Evolutionary conservation across 2,888 invertebrate species (phyloP), one percentile per base, ranked within the genome.

Genomic region (Mylabris sibirica): DNA sequence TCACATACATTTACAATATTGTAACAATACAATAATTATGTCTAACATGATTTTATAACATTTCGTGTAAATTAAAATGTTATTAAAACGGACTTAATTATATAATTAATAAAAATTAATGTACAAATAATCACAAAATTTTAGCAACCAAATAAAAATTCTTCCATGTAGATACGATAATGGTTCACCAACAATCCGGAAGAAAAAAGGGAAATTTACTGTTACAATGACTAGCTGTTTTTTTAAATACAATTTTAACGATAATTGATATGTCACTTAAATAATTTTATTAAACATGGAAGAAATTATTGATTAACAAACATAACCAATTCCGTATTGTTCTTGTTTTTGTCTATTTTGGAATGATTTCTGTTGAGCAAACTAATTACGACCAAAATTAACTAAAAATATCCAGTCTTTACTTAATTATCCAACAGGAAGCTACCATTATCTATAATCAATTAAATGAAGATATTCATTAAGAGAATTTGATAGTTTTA

Each of bases 11-110:
- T 49, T 69, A 66, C 74, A 75, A 63, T 73, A 69, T 65, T 75
- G 68, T 70, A 76, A 76, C 75, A 75, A 75, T 74, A 75, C 73
- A 72, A 64, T 71, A 59, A 68, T 59, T 61, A 64, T 62, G 64
- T 65, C 69, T 69, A 69, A 69, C 61, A 66, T 59, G 35, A 53
- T 38, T 63, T 49, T 24, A 24, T 57, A 57, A 57, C 57, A 14
- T 57, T 22, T 57, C 8, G 6, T 57, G 12, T 57, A 24, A 24
- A 73, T 44, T 73, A 64, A n/a, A 59, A 68, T 69, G 41, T 66
- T 64, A 41, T 68, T 71, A 66, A 59, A 66, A 65, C 35, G 68
- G 53, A 5, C 17, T 35, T 64, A 65, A 62, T 62, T 63, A 64
- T 63, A 64, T 60, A 67, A 63, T 65, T 20, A 57, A 26, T 69